Evolutionary conservation across 2,888 invertebrate species (phyloP).

Genomic region (Linnaemya tessellans): DNA sequence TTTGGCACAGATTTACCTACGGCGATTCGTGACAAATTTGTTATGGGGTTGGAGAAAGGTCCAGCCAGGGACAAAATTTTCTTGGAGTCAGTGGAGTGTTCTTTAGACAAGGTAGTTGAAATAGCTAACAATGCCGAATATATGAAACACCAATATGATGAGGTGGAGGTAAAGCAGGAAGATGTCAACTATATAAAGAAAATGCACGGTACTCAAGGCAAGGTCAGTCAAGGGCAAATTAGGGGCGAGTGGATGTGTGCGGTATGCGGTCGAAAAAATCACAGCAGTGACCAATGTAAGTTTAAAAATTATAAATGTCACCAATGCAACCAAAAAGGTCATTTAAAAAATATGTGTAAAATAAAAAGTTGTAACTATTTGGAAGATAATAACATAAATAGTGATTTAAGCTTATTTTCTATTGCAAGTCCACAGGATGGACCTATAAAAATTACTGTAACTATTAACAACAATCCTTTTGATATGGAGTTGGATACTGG

Average conservation of each 20-base stretch:
- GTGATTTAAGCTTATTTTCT: conserved; percentile 31
- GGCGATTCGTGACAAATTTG: too few species aligned
- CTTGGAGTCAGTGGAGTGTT: too few species aligned
- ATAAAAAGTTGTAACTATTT: conserved; percentile 33
- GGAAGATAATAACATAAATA: conserved; percentile 8
- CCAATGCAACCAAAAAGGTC: conserved; percentile 53
- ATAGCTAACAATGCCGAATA: too few species aligned
- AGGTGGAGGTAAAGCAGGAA: too few species aligned
- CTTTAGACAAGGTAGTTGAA: too few species aligned
- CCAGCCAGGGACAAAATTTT: too few species aligned
- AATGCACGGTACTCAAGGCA: not conserved
- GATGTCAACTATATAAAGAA: too few species aligned
- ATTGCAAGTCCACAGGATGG: conserved; percentile 13
- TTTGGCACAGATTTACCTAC: too few species aligned
- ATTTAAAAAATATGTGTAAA: conserved; percentile 57
- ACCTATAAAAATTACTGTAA: conserved; percentile 46
- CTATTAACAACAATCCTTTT: conserved; percentile 3
- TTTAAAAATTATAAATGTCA: not conserved
- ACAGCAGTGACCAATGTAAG: not conserved
- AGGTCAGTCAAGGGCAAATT: not conserved
- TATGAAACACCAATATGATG: too few species aligned
- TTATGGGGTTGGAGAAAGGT: too few species aligned
- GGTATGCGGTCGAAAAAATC: not conserved
- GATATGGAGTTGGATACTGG: conserved; percentile 53
- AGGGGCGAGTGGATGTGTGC: not conserved